These are phyloP conservation scores for Kryptopterus vitreolus DNA, from an alignment of 2,797 vertebrate species.

Conservation along the genomic window DNA sequence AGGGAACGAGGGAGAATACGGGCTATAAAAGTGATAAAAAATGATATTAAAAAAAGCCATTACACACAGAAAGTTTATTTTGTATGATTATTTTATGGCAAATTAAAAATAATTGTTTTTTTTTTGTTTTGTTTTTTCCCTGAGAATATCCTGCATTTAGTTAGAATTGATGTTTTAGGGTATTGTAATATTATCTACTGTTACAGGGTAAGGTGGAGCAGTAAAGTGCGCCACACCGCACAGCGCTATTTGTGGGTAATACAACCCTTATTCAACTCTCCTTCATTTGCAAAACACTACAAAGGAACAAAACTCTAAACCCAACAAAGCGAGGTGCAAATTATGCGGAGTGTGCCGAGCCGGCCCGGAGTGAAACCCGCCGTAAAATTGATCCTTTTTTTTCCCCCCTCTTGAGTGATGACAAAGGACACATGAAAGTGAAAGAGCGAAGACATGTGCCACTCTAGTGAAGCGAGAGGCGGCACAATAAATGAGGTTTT, in stretches of 20 bases:
- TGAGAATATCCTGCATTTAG: constrained; percentile 2
- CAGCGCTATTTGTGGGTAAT: constrained; percentile 22
- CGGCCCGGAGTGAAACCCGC: not conserved
- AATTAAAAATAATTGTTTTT: not conserved
- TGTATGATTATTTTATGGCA: not conserved
- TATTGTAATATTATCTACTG: not conserved
- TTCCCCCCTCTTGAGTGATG: constrained; percentile 38
- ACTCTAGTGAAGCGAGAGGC: constrained; percentile 56
- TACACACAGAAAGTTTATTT: constrained; percentile 36
- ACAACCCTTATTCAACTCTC: constrained; percentile 27
- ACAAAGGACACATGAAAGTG: constrained; percentile 53
- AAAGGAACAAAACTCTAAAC: constrained; percentile 27
- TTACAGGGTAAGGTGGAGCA: not conserved
- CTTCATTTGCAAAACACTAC: constrained; percentile 36
- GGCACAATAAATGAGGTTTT: constrained; percentile 9
- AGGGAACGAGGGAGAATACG: constrained; percentile 56
- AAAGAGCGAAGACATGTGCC: constrained; percentile 34
- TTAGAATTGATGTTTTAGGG: not conserved
- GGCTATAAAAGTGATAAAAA: constrained; percentile 35
- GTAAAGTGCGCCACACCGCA: constrained; percentile 14
- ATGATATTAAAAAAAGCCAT: constrained; percentile 39
- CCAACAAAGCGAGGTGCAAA: constrained; percentile 6
- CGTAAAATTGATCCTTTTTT: constrained; percentile 32
- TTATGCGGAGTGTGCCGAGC: constrained; percentile 19
- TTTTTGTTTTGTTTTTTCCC: too few species aligned